phyloP scores from a whole-genome alignment of 1,140 invertebrate species.

The Drosophila carrolli region DNA sequence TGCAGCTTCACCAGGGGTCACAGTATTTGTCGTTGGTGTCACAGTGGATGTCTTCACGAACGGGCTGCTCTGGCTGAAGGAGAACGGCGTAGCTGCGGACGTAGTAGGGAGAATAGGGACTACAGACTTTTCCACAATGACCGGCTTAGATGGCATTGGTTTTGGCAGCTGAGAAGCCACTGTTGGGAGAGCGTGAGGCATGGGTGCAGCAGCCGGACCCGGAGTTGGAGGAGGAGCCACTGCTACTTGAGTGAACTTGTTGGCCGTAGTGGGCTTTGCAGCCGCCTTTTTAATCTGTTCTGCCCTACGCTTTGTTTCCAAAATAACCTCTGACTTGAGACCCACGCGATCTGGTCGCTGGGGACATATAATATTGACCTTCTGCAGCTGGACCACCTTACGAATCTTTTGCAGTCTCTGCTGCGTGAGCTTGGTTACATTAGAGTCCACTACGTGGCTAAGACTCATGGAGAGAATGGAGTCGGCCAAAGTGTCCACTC shows the following conservation, averaged over 20 bases:
- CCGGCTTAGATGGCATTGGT: constrained; percentile 29
- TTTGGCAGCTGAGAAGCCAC: constrained; percentile 10
- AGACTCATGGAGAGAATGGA: constrained; percentile 79
- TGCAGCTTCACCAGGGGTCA: constrained; percentile 32
- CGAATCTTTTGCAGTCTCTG: constrained; percentile 62
- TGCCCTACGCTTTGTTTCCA: constrained; percentile 69
- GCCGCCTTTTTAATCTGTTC: constrained; percentile 51
- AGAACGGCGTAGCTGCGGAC: constrained; percentile 25
- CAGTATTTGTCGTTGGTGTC: constrained; percentile 37
- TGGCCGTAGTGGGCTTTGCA: constrained; percentile 44
- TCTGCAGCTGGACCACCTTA: constrained; percentile 47
- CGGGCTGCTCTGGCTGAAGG: constrained; percentile 59
- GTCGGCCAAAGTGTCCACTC: constrained; percentile 72
- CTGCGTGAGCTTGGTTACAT: constrained; percentile 57
- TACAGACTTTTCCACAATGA: constrained; percentile 7
- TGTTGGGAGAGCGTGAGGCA: neutral
- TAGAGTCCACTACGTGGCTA: constrained; percentile 55
- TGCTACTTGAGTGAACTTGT: constrained; percentile 54
- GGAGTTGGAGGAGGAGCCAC: constrained; percentile 3
- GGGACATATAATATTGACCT: constrained; percentile 72
- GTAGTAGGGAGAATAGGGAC: neutral
- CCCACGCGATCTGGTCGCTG: constrained; percentile 78
- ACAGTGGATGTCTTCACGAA: constrained; percentile 55
- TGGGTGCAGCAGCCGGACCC: constrained; percentile 24
- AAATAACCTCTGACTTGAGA: constrained; percentile 79